Conservation (phyloP, 2,888 invertebrate genomes). For the Eledona agricola region DNA sequence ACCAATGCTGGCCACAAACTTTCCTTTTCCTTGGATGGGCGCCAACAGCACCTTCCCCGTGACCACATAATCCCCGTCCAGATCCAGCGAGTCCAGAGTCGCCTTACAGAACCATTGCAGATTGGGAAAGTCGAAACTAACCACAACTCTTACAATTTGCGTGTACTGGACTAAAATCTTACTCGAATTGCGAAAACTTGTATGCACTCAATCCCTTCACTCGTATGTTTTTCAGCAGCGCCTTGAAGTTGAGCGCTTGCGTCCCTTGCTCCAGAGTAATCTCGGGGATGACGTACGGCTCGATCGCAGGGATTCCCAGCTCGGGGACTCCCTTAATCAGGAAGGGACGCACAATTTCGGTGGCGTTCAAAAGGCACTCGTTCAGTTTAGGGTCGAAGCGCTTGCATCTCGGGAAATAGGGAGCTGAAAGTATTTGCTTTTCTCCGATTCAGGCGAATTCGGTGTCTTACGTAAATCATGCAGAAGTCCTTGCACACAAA, state of each 20-base stretch:
- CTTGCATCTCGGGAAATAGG: constrained; percentile 43
- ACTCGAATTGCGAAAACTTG: constrained; percentile 46
- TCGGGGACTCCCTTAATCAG: constrained; percentile 55
- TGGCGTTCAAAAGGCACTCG: constrained; percentile 51
- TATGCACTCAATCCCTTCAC: constrained; percentile 46
- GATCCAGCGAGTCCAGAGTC: constrained; percentile 40
- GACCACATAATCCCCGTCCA: constrained; percentile 52
- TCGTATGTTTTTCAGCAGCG: constrained; percentile 44
- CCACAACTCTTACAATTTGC: too few species aligned
- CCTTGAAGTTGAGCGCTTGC: constrained; percentile 47
- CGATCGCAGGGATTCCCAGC: constrained; percentile 53
- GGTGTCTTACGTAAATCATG: constrained; percentile 28
- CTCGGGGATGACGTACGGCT: constrained; percentile 51
- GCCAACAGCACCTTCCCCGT: constrained; percentile 53
- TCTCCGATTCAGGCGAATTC: not conserved
- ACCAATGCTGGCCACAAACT: constrained; percentile 49
- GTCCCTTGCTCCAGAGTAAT: constrained; percentile 49
- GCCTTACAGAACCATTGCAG: constrained; percentile 46
- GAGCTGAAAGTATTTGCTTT: constrained; percentile 11
- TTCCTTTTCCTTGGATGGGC: constrained; percentile 50
- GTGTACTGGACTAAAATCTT: constrained; percentile 35
- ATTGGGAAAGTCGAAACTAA: constrained; percentile 50
- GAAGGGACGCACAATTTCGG: constrained; percentile 47
- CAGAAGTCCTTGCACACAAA: not conserved
- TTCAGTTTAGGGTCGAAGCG: constrained; percentile 52